Conservation (phyloP, 1,140 invertebrate genomes). For the Lepidurus couesii region DNA sequence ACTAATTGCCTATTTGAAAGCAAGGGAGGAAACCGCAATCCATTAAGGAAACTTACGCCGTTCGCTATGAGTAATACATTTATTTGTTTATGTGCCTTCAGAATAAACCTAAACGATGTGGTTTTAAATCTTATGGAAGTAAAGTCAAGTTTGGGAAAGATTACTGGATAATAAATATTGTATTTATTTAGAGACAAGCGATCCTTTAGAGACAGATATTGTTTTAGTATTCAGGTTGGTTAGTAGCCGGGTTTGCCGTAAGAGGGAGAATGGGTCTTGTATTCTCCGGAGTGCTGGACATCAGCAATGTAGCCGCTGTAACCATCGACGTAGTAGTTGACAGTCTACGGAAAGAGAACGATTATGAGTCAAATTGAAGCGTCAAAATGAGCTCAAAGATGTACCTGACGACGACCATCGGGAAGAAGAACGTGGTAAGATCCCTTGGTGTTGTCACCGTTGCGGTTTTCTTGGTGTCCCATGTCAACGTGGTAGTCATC, state of each 20-base stretch:
- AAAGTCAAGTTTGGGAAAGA: too few relatives aligned
- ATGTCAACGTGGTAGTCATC: slow-evolving; percentile 37
- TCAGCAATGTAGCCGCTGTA: slow-evolving; percentile 36
- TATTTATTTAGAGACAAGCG: too few relatives aligned
- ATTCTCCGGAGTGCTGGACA: slow-evolving; percentile 35
- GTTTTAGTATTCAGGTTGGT: not conserved
- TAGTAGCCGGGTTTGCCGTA: not conserved
- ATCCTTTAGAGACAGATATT: too few relatives aligned
- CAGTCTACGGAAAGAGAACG: not conserved
- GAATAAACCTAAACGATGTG: too few relatives aligned
- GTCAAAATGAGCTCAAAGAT: not conserved
- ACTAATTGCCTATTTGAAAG: too few relatives aligned
- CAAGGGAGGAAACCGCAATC: too few relatives aligned
- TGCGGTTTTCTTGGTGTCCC: slow-evolving; percentile 37
- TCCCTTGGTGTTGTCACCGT: slow-evolving; percentile 38
- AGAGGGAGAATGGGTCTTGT: slow-evolving; percentile 17
- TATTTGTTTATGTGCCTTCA: too few relatives aligned
- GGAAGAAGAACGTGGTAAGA: slow-evolving; percentile 39
- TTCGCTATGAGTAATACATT: too few relatives aligned
- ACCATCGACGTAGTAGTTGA: slow-evolving; percentile 34
- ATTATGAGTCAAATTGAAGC: not conserved
- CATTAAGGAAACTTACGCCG: too few relatives aligned
- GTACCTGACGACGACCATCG: slow-evolving; percentile 38
- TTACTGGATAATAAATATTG: too few relatives aligned
- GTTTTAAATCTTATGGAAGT: too few relatives aligned